phyloP scores from a whole-genome alignment of 2,888 invertebrate species.

The Tachina lurida region DNA sequence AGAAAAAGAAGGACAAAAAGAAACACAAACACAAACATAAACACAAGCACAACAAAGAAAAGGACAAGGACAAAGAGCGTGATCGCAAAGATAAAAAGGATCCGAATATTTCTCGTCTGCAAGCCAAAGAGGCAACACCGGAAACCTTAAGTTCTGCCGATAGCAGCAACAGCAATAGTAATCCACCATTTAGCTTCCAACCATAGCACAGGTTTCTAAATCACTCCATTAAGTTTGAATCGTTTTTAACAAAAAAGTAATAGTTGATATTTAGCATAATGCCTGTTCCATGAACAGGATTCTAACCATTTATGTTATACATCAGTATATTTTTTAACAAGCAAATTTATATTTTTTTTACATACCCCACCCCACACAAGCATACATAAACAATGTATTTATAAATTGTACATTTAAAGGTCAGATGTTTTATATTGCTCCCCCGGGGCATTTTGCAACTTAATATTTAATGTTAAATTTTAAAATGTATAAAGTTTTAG shows the following conservation, averaged over 20 bases:
- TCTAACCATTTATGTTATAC: neutral
- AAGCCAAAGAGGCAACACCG: constrained; percentile 81
- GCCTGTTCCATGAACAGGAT: constrained; percentile 19
- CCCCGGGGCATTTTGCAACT: neutral
- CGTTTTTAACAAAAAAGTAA: constrained; percentile 66
- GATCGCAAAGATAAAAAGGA: constrained; percentile 83
- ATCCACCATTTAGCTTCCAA: constrained; percentile 76
- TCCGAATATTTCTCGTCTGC: constrained; percentile 80
- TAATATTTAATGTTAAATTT: constrained; percentile 36
- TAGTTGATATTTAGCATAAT: constrained; percentile 23
- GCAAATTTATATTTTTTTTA: constrained; percentile 39
- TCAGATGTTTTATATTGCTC: neutral
- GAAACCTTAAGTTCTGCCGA: constrained; percentile 83
- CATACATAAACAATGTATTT: constrained; percentile 28
- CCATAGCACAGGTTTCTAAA: constrained; percentile 71
- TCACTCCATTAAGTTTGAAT: constrained; percentile 70
- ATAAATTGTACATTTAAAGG: constrained; percentile 26
- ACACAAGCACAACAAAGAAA: constrained; percentile 93
- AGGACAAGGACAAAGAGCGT: constrained; percentile 83
- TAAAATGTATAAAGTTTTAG: constrained; percentile 39
- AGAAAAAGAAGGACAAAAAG: constrained; percentile 91
- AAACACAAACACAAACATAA: constrained; percentile 94
- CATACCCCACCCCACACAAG: neutral
- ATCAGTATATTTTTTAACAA: neutral
- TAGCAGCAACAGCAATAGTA: constrained; percentile 82